Evolutionary conservation across 2,113 vertebrate species (phyloP).

Genomic region (Uropsilus gracilis): DNA sequence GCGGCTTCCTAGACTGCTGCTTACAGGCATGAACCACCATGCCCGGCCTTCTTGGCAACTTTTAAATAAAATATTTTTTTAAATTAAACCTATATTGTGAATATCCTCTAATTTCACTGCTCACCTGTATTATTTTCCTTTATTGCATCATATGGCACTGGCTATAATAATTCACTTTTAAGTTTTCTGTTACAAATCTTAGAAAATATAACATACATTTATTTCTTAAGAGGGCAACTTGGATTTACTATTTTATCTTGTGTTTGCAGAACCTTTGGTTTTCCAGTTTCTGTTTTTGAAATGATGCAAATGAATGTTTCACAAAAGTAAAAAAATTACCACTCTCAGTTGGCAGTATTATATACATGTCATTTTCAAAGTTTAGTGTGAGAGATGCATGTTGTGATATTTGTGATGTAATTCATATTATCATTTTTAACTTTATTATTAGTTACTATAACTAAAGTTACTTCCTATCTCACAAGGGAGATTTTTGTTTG

Average conservation of each 20-base stretch:
- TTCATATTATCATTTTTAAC: not conserved
- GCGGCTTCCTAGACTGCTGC: no score
- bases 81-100: not conserved
- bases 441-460: constrained; percentile 12
- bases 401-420: not conserved
- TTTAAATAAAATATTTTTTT: not conserved
- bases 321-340: not conserved
- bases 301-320: not conserved
- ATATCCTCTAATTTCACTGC: not conserved
- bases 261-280: not conserved
- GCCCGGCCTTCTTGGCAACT: no score
- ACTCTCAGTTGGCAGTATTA: not conserved
- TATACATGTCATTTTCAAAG: not conserved
- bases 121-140: not conserved
- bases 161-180: not conserved
- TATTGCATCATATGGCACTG: not conserved
- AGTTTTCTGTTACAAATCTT: not conserved
- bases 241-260: not conserved
- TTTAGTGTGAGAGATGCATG: constrained; percentile 21
- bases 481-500: constrained; percentile 7
- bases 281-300: not conserved
- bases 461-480: not conserved
- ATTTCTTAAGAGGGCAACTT: constrained; percentile 19
- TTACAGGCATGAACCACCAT: no score
- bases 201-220: not conserved